Base-by-base conservation (phyloP, 2,888 invertebrate genomes). In the Caenorhabditis drosophilae region DNA sequence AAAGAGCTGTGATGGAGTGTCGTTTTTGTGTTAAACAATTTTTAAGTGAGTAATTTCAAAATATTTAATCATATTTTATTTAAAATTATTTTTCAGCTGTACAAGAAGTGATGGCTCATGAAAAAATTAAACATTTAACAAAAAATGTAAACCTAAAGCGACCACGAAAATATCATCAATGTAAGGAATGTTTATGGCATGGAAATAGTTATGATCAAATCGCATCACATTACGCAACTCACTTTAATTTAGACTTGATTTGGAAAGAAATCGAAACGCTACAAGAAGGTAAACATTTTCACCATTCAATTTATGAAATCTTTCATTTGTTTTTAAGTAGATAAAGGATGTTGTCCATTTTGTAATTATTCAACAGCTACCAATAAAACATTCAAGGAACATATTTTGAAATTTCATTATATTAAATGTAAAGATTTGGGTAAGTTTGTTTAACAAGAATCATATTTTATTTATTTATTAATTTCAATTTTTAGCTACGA, bases 261-360 rank as follows among this genome's bases (percentile, higher is more conserved):
- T 31, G 31, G 31, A 31, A 31, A 12, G 31, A 31, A 12, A 31
- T 31, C 12, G 12, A 9, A 6, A 31, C 12, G 6, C 12, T 31
- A 12, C 31, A 31, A 31, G 7, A n/a, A n/a, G n/a, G n/a, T n/a
- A n/a, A n/a, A n/a, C n/a, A n/a, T n/a, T n/a, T n/a, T n/a, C n/a
- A n/a, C n/a, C n/a, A n/a, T n/a, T n/a, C n/a, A n/a, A n/a, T n/a
- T n/a, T n/a, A n/a, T n/a, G n/a, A n/a, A n/a, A n/a, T n/a, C n/a
- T 15, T 4, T n/a, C 16, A 4, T 9, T 42, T 23, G 4, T 15
- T 26, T 59, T 54, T 12, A 50, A 52, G 63, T 53, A 3, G 35
- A 34, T 20, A 53, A 53, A 35, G 53, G 46, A 1, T 57, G 58
- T 16, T 63, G 63, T 31, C 63, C 63, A 40, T 63, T 63, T 54